Conservation (phyloP, 2,888 invertebrate genomes). For the Campopleginae sp. region DNA sequence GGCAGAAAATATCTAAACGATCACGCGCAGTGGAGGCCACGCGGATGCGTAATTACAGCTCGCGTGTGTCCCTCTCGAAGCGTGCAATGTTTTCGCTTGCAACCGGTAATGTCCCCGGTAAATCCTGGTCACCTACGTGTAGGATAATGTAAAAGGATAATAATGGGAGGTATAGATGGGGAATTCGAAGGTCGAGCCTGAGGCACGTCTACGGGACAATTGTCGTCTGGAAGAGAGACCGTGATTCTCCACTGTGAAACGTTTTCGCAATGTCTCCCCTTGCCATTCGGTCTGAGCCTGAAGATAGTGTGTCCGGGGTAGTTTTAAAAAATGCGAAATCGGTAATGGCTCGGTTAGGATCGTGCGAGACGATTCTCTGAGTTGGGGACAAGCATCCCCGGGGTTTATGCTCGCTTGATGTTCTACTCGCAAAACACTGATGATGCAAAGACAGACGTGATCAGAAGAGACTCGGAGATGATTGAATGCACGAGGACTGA, state of each 20-base stretch:
- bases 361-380: slow-evolving; percentile 70
- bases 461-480: slow-evolving; percentile 22
- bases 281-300: slow-evolving; percentile 13
- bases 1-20: slow-evolving; percentile 46
- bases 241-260: slow-evolving; percentile 23
- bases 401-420: slow-evolving; percentile 35
- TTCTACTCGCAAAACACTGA: slow-evolving; percentile 52
- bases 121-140: slow-evolving; percentile 65
- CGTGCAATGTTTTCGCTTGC: slow-evolving; percentile 49
- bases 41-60: slow-evolving; percentile 55
- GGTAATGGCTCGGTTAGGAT: slow-evolving; percentile 69
- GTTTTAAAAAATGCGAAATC: slow-evolving; percentile 69
- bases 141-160: slow-evolving; percentile 2
- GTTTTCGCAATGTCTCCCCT: slow-evolving; percentile 41
- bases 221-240: slow-evolving; percentile 58
- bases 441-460: slow-evolving; percentile 43
- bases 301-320: slow-evolving; percentile 64
- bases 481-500: slow-evolving; percentile 54
- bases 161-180: slow-evolving; percentile 22
- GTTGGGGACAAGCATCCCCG: slow-evolving; percentile 9
- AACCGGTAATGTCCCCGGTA: slow-evolving; percentile 64
- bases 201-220: slow-evolving; percentile 66
- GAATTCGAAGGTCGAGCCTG: slow-evolving; percentile 38
- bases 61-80: slow-evolving; percentile 30
- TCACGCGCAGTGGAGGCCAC: slow-evolving; percentile 25